Conservation (phyloP, 1,140 invertebrate genomes). For the Uloborus diversus region DNA sequence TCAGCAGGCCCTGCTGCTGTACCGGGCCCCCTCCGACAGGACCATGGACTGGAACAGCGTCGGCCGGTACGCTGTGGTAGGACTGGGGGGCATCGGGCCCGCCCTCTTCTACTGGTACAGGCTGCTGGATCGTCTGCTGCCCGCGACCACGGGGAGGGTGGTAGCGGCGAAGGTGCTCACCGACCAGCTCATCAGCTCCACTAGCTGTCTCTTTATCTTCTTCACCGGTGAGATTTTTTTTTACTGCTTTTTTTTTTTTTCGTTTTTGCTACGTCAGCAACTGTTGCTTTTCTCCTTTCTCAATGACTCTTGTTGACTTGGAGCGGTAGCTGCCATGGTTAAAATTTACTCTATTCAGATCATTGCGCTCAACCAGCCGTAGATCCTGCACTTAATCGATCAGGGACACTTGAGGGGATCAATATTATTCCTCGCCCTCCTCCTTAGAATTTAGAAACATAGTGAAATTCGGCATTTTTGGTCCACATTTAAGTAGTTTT, state of each 20-base stretch:
- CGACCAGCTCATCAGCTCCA: slow-evolving; percentile 83
- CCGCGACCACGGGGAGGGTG: slow-evolving; percentile 73
- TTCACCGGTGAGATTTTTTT: slow-evolving; percentile 72
- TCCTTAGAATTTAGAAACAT: too few species aligned
- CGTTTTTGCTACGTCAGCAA: too few species aligned
- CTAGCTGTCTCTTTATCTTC: slow-evolving; percentile 75
- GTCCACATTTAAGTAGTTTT: too few species aligned
- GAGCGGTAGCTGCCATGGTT: too few species aligned
- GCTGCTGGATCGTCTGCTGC: slow-evolving; percentile 76
- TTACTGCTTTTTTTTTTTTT: background rate
- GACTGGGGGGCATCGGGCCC: slow-evolving; percentile 71
- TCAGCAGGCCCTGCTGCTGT: slow-evolving; percentile 71
- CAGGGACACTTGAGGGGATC: too few species aligned
- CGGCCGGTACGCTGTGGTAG: slow-evolving; percentile 71
- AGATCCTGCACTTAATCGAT: too few species aligned
- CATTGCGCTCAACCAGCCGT: too few species aligned
- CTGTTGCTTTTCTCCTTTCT: too few species aligned
- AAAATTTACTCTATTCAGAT: too few species aligned
- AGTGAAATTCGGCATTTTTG: too few species aligned
- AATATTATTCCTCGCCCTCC: too few species aligned
- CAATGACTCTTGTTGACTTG: too few species aligned
- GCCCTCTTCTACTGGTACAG: slow-evolving; percentile 77
- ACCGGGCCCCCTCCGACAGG: background rate
- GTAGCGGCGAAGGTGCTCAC: slow-evolving; percentile 76
- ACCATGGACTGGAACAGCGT: slow-evolving; percentile 62